These are phyloP conservation scores for Geococcyx californianus DNA, from an alignment of 2,113 vertebrate genomes.

Conservation along the genomic window DNA sequence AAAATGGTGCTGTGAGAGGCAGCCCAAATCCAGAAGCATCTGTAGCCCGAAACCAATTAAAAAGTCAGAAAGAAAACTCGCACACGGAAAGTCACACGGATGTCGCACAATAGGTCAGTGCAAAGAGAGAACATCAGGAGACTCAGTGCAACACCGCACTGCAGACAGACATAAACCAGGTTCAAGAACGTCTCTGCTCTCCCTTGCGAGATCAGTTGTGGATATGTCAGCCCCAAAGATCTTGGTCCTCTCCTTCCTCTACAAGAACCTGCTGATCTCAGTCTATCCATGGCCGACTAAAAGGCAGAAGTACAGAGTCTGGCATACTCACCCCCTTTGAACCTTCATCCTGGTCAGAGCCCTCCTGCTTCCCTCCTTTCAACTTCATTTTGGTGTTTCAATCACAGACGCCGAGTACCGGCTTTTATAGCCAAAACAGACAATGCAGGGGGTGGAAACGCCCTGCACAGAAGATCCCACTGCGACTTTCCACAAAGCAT, in stretches of 20 bases:
- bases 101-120: rapidly evolving
- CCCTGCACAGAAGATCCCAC: not conserved
- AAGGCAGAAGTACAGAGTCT: too few species aligned
- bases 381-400: not conserved
- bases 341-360: rapidly evolving
- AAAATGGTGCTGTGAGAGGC: not conserved
- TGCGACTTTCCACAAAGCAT: not conserved
- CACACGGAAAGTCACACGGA: not conserved
- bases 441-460: not conserved
- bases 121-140: not conserved
- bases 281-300: too few species aligned
- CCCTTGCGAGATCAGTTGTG: not conserved
- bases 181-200: not conserved
- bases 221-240: rapidly evolving
- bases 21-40: not conserved
- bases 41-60: not conserved
- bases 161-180: not conserved
- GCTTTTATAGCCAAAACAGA: not conserved
- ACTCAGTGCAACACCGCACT: rapidly evolving
- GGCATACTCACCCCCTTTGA: slow-evolving; percentile 47
- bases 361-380: not conserved
- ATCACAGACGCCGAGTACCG: rapidly evolving
- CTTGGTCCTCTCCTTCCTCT: not conserved
- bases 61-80: not conserved
- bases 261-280: not conserved